A percentile compares a stretch with the other conserved stretches of the same genome.
These are phyloP conservation scores for Lutjanus erythropterus DNA, from an alignment of 2,113 vertebrate species.

Conservation along the genomic window DNA sequence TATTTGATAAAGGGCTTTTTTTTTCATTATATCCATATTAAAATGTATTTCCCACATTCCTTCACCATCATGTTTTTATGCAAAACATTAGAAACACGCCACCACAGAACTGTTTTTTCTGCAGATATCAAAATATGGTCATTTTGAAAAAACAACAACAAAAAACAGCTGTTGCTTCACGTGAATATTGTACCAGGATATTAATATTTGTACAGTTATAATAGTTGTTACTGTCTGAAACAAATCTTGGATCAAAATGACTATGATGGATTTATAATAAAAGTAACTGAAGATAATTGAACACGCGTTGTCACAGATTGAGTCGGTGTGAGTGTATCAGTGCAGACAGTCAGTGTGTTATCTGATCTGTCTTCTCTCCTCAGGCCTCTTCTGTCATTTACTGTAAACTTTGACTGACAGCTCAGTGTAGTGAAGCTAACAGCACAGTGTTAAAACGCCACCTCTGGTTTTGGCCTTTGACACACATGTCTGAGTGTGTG, in stretches of 20 bases:
- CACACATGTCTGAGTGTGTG: background rate
- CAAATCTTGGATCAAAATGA: too few species aligned
- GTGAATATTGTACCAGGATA: background rate
- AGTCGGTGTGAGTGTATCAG: background rate
- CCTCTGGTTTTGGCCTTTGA: slow-evolving; percentile 37
- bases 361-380: background rate
- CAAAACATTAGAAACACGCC: background rate
- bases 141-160: too few species aligned
- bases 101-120: too few species aligned
- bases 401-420: slow-evolving; percentile 47
- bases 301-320: background rate
- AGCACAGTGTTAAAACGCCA: slow-evolving; percentile 18
- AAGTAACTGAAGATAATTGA: too few species aligned
- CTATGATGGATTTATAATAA: too few species aligned
- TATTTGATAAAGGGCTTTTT: too few species aligned
- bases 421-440: slow-evolving; percentile 26
- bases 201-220: background rate
- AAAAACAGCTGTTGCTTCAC: too few species aligned
- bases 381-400: slow-evolving; percentile 2
- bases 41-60: background rate
- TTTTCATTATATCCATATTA: too few species aligned
- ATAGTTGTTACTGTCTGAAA: background rate
- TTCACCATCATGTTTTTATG: too few species aligned
- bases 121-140: too few species aligned
- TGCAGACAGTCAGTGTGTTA: background rate